Percentiles rank a stretch among this genome's conserved stretches.
These are phyloP conservation scores for Trimorus sp. DNA, from an alignment of 2,888 invertebrate species.

Conservation along the genomic window DNA sequence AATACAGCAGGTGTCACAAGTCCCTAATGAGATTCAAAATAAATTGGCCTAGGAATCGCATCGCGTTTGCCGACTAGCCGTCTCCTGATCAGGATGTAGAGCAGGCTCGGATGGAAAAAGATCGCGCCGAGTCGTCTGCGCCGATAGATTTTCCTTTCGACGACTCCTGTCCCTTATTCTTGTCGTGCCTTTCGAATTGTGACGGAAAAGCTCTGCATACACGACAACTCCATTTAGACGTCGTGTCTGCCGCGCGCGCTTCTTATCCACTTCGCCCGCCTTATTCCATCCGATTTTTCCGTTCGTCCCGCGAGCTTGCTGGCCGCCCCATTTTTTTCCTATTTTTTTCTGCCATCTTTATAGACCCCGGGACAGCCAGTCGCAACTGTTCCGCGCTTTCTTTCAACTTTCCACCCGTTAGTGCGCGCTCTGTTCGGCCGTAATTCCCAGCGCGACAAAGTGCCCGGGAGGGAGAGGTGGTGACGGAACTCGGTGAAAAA, in stretches of 20 bases:
- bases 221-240: conserved; percentile 67
- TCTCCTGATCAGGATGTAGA: conserved; percentile 42
- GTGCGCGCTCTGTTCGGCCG: conserved; percentile 12
- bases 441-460: conserved; percentile 35
- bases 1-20: too few relatives aligned
- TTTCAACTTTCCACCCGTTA: conserved; percentile 37
- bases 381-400: conserved; percentile 43
- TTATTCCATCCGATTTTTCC: conserved; percentile 65
- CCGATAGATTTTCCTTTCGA: conserved; percentile 76
- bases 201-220: conserved; percentile 74
- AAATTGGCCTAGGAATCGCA: conserved; percentile 10
- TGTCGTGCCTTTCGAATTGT: conserved; percentile 71
- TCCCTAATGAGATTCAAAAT: too few relatives aligned
- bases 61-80: conserved; percentile 26
- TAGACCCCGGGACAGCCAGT: neutral
- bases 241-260: conserved; percentile 58
- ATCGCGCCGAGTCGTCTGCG: conserved; percentile 9
- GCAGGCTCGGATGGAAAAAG: conserved; percentile 44
- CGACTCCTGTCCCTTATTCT: conserved; percentile 77
- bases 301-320: conserved; percentile 33
- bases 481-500: too few relatives aligned
- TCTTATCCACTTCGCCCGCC: conserved; percentile 52
- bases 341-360: conserved; percentile 19
- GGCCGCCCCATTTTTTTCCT: conserved; percentile 12
- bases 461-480: neutral